Base-by-base conservation (phyloP, 2,113 vertebrate genomes). In the Syrmaticus mikado region DNA sequence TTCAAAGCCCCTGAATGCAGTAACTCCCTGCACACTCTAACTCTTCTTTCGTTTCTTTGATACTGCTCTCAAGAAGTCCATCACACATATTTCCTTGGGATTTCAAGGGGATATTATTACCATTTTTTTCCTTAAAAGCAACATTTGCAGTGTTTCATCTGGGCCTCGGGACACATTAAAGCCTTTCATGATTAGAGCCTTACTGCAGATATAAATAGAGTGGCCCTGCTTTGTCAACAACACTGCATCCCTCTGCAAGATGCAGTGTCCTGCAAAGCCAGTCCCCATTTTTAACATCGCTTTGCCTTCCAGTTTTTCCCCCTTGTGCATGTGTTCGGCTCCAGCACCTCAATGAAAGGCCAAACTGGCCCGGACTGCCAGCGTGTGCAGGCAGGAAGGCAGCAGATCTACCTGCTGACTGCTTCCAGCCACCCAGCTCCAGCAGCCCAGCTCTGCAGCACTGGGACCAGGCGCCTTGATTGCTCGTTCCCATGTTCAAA, bases 111-210 rank as follows among this genome's bases (percentile, higher is more conserved):
- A 94, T 85, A 87, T 95, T 92, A 95, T 90, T 87, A 90, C 60
- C 5, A 73, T 77, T 92, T 94, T 94, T 53, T 95, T 86, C 89
- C 93, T 88, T 92, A 90, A 93, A 95, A 95, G 94, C 64, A 94
- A 92, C 85, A 95, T 89, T 93, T 95, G 82, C 73, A 84, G 68
- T 81, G 81, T 96, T 96, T 97, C 95, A 94, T 95, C 90, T 95
- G 83, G 82, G 89, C 73, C 52, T 38, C 73, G 79, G 92, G 94
- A 94, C 76, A 94, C 84, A 94, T 94, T 83, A 91, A 95, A 95
- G 84, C 0, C 92, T 91, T 94, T 94, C 85, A 81, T 89, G 93
- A 94, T 62, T 3, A 3, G 48, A 90, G 64, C 53, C 90, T 79
- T 75, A 61, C 71, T 45, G 81, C 53, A 80, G 83, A 87, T 89